These are phyloP conservation scores for Anoplopoma fimbria DNA, from an alignment of 2,113 vertebrate species.

Conservation along the genomic window DNA sequence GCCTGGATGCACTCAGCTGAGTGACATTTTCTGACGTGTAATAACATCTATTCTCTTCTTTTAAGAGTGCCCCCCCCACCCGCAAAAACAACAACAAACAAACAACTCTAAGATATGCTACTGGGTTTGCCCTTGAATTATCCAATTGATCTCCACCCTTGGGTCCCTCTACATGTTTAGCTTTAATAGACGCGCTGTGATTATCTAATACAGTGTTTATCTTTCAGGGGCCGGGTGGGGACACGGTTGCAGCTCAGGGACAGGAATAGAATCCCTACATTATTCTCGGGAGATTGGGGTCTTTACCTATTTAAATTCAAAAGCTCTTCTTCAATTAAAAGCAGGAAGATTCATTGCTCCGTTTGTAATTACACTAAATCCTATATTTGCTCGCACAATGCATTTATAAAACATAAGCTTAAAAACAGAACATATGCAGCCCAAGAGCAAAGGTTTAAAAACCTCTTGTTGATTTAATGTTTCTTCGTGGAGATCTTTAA, in stretches of 20 bases:
- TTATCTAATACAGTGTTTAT: slow-evolving; percentile 37
- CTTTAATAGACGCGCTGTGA: slow-evolving; percentile 27
- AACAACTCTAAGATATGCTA: slow-evolving; percentile 14
- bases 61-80: slow-evolving; percentile 24
- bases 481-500: background rate
- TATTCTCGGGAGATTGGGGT: slow-evolving; percentile 7
- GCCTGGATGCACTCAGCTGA: slow-evolving; percentile 34
- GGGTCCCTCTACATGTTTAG: slow-evolving; percentile 36
- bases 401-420: background rate
- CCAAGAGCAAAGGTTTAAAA: background rate
- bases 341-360: background rate
- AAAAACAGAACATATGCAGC: background rate
- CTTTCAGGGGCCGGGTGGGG: slow-evolving; percentile 16
- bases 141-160: slow-evolving; percentile 42
- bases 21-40: slow-evolving; percentile 44
- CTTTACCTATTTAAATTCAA: slow-evolving; percentile 13
- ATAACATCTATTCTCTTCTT: slow-evolving; percentile 47
- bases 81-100: background rate
- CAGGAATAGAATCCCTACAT: slow-evolving; percentile 14
- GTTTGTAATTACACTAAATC: background rate
- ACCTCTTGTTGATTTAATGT: slow-evolving; percentile 5
- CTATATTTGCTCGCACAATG: background rate
- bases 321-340: slow-evolving; percentile 26
- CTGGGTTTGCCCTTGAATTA: slow-evolving; percentile 45
- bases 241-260: slow-evolving; percentile 23